These are phyloP conservation scores for Neodiprion virginianus DNA, from an alignment of 1,140 invertebrate genomes.

Conservation along the genomic window DNA sequence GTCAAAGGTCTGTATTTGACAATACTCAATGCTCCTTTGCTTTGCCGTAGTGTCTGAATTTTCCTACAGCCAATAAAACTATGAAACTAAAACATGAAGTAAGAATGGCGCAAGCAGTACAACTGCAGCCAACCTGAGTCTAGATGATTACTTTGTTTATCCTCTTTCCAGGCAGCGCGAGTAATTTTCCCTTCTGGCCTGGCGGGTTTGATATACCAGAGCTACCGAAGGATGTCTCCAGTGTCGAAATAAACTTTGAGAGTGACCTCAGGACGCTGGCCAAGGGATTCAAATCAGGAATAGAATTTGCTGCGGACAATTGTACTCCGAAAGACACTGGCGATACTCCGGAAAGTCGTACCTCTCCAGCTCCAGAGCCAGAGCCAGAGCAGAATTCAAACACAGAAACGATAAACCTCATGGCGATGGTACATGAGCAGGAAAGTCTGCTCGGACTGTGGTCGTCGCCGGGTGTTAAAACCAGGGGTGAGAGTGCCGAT, in stretches of 20 bases:
- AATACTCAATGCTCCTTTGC: too few relatives aligned
- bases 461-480: conserved; percentile 12
- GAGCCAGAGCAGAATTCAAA: conserved; percentile 24
- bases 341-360: conserved; percentile 2
- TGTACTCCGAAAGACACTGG: conserved; percentile 47
- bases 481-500: background rate
- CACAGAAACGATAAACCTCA: conserved; percentile 39
- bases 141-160: background rate
- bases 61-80: too few relatives aligned
- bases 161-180: conserved; percentile 65
- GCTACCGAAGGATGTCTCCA: conserved; percentile 36
- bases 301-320: conserved; percentile 63
- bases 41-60: too few relatives aligned
- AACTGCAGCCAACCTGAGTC: too few relatives aligned
- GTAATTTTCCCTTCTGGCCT: conserved; percentile 83
- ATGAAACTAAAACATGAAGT: too few relatives aligned
- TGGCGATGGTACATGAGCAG: conserved; percentile 47
- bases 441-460: conserved; percentile 35
- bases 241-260: conserved; percentile 58
- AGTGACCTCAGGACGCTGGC: conserved; percentile 68
- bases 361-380: background rate
- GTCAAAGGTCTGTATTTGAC: conserved; percentile 55
- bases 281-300: conserved; percentile 69
- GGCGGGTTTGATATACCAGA: conserved; percentile 75
- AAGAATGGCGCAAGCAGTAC: too few relatives aligned